Evolutionary conservation across 2,797 vertebrate genomes (phyloP).

Genomic region (Pangasius macronema): DNA sequence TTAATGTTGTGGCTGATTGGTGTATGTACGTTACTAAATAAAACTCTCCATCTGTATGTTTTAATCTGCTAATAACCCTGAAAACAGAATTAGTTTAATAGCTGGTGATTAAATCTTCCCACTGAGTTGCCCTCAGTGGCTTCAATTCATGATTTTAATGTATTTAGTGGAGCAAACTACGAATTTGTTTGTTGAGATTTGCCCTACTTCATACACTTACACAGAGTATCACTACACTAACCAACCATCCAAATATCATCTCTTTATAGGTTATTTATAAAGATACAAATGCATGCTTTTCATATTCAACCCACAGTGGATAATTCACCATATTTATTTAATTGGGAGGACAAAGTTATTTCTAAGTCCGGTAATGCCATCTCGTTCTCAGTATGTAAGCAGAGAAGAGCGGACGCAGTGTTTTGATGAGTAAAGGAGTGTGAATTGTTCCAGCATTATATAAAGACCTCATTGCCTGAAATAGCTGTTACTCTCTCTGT

Average conservation of each 20-base stretch:
- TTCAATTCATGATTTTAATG: background rate
- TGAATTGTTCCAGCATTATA: slow-evolving; percentile 14
- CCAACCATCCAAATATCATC: background rate
- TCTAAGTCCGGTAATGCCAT: background rate
- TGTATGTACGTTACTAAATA: background rate
- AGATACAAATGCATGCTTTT: background rate
- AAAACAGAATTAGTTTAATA: background rate
- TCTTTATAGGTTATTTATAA: background rate
- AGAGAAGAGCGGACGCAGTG: slow-evolving; percentile 1
- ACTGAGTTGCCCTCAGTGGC: background rate
- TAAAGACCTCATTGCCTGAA: slow-evolving; percentile 12
- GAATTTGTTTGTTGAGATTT: background rate
- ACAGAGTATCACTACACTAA: background rate
- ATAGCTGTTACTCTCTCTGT: slow-evolving; percentile 3
- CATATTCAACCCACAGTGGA: background rate
- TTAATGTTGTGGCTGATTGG: too few relatives aligned
- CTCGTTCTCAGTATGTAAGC: slow-evolving; percentile 24
- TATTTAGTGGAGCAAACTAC: background rate
- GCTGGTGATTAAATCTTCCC: too few relatives aligned
- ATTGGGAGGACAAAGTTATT: background rate
- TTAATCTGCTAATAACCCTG: background rate
- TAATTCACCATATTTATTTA: background rate
- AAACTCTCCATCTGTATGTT: background rate
- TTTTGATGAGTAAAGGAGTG: slow-evolving; percentile 10
- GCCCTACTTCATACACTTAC: background rate